phyloP scores from a whole-genome alignment of 1,140 invertebrate species.

The Heliconius nattereri region DNA sequence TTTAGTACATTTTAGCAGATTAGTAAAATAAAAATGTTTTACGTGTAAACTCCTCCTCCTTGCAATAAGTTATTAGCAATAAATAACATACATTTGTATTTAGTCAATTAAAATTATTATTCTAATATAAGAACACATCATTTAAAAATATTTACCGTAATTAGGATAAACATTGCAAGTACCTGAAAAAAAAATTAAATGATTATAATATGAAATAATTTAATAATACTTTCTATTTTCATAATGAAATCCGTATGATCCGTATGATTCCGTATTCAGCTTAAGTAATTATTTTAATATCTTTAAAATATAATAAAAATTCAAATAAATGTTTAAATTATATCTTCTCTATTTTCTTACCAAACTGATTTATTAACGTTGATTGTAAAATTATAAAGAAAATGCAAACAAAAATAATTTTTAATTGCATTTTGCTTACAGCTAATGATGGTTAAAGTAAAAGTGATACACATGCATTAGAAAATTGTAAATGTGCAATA shows the following conservation, averaged over 20 bases:
- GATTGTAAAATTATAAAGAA: not conserved
- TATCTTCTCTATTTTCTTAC: not conserved
- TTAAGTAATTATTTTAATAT: too few species aligned
- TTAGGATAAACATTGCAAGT: not conserved
- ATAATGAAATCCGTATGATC: too few species aligned
- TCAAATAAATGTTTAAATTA: not conserved
- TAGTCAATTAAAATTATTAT: too few species aligned
- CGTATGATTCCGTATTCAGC: too few species aligned
- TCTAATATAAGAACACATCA: too few species aligned
- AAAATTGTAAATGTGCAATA: not conserved
- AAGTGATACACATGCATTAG: not conserved
- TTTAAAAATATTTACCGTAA: slow-evolving; percentile 4
- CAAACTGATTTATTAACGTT: not conserved
- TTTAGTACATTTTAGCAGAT: too few species aligned
- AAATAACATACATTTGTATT: too few species aligned
- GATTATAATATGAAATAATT: too few species aligned
- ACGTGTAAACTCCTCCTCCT: too few species aligned
- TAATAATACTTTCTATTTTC: too few species aligned
- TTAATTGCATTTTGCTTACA: slow-evolving; percentile 1
- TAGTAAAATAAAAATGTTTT: too few species aligned
- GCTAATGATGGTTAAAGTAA: slow-evolving; percentile 3
- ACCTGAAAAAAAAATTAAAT: not conserved
- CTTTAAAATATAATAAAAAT: not conserved
- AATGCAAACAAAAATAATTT: not conserved
- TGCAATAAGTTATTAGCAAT: too few species aligned